Conservation (phyloP, 2,797 vertebrate species). For the Macrochelys suwanniensis region DNA sequence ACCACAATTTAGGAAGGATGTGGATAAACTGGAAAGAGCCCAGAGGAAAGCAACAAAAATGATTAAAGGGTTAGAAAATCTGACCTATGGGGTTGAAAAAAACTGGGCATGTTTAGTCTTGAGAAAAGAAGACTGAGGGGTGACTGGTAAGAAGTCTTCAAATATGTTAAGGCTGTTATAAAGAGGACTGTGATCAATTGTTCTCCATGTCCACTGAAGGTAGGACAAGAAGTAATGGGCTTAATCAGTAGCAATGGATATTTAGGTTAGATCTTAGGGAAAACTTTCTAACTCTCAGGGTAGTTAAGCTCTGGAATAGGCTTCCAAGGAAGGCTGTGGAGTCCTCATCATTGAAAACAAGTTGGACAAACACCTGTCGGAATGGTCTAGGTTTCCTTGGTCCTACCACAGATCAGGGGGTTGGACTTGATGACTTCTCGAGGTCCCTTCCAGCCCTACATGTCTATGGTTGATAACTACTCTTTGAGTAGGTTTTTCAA, state of each 20-base stretch:
- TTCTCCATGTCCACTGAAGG: neutral
- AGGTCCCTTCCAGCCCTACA: neutral
- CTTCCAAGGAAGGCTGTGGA: neutral
- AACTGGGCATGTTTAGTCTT: neutral
- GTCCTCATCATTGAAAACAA: neutral
- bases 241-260: neutral
- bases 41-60: neutral
- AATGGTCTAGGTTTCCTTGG: neutral
- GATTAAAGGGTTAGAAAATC: neutral
- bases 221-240: neutral
- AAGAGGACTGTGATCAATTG: neutral
- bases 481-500: neutral
- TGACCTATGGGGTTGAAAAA: neutral
- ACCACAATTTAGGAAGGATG: neutral
- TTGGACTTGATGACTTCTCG: neutral
- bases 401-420: neutral
- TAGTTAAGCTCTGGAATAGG: neutral
- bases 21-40: neutral
- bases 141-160: neutral
- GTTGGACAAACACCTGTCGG: neutral
- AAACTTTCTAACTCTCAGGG: neutral
- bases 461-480: neutral
- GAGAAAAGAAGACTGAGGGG: neutral
- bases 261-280: neutral
- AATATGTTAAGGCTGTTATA: neutral